phyloP scores from a whole-genome alignment of 2,888 invertebrate species.

The Spodoptera picta region DNA sequence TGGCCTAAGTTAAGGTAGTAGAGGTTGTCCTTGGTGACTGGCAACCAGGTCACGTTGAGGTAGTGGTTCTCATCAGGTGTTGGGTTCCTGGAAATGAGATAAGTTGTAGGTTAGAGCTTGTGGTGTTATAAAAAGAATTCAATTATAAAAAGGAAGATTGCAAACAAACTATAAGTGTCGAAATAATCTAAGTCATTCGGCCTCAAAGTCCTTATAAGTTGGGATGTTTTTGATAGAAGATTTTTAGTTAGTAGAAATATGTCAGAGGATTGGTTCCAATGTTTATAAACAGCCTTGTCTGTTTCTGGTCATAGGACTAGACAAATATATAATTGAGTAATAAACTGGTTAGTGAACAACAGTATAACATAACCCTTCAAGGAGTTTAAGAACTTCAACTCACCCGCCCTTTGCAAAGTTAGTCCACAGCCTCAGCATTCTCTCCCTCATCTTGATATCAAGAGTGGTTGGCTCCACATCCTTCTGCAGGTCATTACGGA shows the following conservation, averaged over 20 bases:
- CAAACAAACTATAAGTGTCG: too few relatives aligned
- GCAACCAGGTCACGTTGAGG: constrained; percentile 79
- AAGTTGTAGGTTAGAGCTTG: neutral
- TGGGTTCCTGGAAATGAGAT: constrained; percentile 67
- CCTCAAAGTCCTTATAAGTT: too few relatives aligned
- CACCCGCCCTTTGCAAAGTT: constrained; percentile 86
- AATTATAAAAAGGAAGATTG: too few relatives aligned
- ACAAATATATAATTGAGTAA: too few relatives aligned
- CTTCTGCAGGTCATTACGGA: constrained; percentile 73
- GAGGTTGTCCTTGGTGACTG: constrained; percentile 77
- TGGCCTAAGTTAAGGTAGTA: constrained; percentile 74
- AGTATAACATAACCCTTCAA: too few relatives aligned
- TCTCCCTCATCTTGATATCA: constrained; percentile 80
- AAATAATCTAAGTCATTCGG: too few relatives aligned
- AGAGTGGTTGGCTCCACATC: constrained; percentile 72
- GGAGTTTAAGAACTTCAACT: constrained; percentile 51
- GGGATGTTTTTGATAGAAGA: too few relatives aligned
- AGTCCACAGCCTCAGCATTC: constrained; percentile 81
- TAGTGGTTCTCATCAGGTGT: constrained; percentile 82
- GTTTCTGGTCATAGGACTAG: too few relatives aligned
- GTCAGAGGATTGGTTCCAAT: too few relatives aligned
- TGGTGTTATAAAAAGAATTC: neutral
- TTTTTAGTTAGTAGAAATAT: too few relatives aligned
- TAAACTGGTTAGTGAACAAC: too few relatives aligned
- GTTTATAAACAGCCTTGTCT: too few relatives aligned